A percentile compares a stretch with the other conserved stretches of the same genome.
Conservation (phyloP, 2,888 invertebrate species). For the Aporophyla lueneburgensis region DNA sequence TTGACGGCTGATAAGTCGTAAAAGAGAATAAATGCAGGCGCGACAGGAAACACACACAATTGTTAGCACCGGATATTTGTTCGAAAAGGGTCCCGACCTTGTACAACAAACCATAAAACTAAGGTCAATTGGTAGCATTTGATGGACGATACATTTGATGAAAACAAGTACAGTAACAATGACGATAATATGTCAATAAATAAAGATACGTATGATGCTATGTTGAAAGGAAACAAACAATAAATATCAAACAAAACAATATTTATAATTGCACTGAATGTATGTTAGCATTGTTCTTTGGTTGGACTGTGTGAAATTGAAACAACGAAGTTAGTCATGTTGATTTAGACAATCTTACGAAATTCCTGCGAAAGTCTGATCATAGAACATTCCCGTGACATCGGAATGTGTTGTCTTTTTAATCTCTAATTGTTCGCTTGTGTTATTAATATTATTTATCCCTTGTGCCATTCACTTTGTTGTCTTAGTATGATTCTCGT, state of each 20-base stretch:
- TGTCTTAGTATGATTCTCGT: too few relatives aligned
- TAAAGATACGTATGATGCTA: constrained; percentile 29
- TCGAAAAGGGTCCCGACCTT: constrained; percentile 85
- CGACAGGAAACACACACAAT: constrained; percentile 85
- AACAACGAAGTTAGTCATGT: constrained; percentile 7
- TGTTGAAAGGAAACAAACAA: constrained; percentile 54
- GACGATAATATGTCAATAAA: constrained; percentile 17
- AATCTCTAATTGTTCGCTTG: too few relatives aligned
- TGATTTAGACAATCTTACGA: background rate
- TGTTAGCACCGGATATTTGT: constrained; percentile 82
- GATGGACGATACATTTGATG: constrained; percentile 44
- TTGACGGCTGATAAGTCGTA: constrained; percentile 81
- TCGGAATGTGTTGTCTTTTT: too few relatives aligned
- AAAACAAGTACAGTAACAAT: constrained; percentile 28
- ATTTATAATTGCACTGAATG: constrained; percentile 38
- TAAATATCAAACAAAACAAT: constrained; percentile 44
- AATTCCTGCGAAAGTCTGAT: background rate
- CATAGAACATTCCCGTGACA: background rate
- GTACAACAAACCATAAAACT: constrained; percentile 68
- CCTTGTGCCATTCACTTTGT: too few relatives aligned
- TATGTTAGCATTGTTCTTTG: constrained; percentile 34
- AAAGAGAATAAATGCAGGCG: constrained; percentile 83
- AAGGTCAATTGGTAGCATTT: constrained; percentile 59
- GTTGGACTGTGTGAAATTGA: constrained; percentile 8
- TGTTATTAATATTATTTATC: too few relatives aligned